Conservation (phyloP, 2,113 vertebrate genomes). For the Passerina amoena region DNA sequence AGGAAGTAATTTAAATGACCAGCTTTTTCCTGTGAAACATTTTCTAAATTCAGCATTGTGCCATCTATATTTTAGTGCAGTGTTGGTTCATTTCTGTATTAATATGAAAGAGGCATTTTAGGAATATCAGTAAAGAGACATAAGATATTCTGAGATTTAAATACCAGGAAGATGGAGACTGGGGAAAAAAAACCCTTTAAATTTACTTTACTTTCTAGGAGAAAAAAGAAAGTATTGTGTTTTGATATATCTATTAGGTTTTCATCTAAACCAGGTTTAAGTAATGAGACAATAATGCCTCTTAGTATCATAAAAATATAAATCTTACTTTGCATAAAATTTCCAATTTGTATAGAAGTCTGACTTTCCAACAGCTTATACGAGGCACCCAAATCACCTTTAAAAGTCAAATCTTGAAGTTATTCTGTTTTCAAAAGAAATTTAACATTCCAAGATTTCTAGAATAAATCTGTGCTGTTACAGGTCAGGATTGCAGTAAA, state of each 20-base stretch:
- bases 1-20: conserved; percentile 56
- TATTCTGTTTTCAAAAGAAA: not conserved
- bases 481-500: not conserved
- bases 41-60: not conserved
- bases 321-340: not conserved
- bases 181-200: not conserved
- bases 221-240: not conserved
- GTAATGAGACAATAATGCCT: not conserved
- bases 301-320: not conserved
- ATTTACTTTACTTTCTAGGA: not conserved
- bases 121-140: not conserved
- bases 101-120: not conserved
- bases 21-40: not conserved
- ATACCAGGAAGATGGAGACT: not conserved
- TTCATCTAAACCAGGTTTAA: not conserved
- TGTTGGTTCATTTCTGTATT: not conserved
- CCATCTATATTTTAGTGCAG: not conserved
- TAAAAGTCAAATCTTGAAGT: not conserved
- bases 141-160: not conserved
- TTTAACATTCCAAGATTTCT: not conserved
- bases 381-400: not conserved
- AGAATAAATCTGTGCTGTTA: not conserved
- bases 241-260: not conserved
- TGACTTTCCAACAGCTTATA: not conserved
- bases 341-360: not conserved